Percentiles rank a stretch among this genome's conserved stretches.
These are phyloP conservation scores for Anthrax anthrax DNA, from an alignment of 2,888 invertebrate genomes.

Conservation along the genomic window DNA sequence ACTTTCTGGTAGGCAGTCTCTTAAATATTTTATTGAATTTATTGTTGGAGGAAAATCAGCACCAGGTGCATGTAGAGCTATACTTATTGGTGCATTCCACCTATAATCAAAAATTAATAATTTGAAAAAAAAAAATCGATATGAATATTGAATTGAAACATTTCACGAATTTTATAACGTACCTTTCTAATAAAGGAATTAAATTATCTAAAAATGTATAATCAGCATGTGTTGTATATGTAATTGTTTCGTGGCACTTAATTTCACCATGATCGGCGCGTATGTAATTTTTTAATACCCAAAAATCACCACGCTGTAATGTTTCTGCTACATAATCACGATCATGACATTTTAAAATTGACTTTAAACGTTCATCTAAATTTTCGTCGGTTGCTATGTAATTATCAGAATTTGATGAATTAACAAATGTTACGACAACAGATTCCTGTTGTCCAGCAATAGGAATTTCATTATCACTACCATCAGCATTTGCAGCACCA, in stretches of 20 bases:
- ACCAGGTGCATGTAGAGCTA: slow-evolving; percentile 79
- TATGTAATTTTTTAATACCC: slow-evolving; percentile 80
- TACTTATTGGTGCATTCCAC: slow-evolving; percentile 78
- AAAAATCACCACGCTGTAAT: slow-evolving; percentile 64
- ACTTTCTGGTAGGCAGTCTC: slow-evolving; percentile 53
- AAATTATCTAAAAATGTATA: slow-evolving; percentile 84
- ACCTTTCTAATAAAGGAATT: slow-evolving; percentile 64
- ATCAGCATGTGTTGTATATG: slow-evolving; percentile 86
- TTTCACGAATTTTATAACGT: slow-evolving; percentile 10
- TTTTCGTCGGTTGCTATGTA: slow-evolving; percentile 30
- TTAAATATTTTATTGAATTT: slow-evolving; percentile 64
- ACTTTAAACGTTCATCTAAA: slow-evolving; percentile 31
- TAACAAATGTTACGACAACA: slow-evolving; percentile 17
- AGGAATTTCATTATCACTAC: neutral
- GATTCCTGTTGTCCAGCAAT: slow-evolving; percentile 1
- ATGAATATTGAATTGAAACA: too few species aligned
- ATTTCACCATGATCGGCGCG: slow-evolving; percentile 52
- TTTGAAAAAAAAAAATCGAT: neutral
- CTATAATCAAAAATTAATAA: slow-evolving; percentile 23
- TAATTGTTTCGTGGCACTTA: slow-evolving; percentile 70
- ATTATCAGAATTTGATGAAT: slow-evolving; percentile 24
- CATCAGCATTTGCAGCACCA: neutral
- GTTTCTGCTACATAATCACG: slow-evolving; percentile 44
- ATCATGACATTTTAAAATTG: slow-evolving; percentile 46
- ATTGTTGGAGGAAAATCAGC: slow-evolving; percentile 63